Evolutionary conservation across 2,797 vertebrate species (phyloP).

Genomic region (Rhincodon typus): DNA sequence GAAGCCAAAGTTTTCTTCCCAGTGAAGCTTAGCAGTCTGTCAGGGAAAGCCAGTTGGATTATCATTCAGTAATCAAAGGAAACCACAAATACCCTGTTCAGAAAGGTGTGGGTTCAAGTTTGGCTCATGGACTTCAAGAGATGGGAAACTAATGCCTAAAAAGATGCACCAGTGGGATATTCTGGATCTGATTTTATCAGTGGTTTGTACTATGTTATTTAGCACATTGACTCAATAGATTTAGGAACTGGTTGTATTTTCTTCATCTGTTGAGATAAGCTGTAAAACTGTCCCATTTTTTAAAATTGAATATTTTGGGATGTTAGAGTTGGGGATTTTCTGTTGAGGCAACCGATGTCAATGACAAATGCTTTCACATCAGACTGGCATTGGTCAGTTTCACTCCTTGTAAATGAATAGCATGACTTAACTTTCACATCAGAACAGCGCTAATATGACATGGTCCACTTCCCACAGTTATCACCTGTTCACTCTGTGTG

Average conservation of each 20-base stretch:
- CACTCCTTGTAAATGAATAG: not conserved
- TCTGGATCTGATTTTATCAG: not conserved
- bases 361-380: not conserved
- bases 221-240: not conserved
- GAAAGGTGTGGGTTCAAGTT: no score
- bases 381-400: not conserved
- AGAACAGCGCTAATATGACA: not conserved
- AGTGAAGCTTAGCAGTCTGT: no score
- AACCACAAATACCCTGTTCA: no score
- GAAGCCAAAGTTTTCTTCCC: no score
- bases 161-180: not conserved
- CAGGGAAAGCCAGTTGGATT: no score
- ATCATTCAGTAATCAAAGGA: no score
- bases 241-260: not conserved
- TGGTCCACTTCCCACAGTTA: not conserved
- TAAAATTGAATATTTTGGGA: not conserved
- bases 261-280: no score
- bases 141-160: no score
- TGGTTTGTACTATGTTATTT: not conserved
- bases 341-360: not conserved
- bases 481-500: not conserved
- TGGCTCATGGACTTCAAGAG: no score
- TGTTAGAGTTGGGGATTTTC: not conserved
- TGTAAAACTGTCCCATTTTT: not conserved
- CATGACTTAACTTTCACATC: not conserved